Conservation (phyloP, 2,113 vertebrate species). For the Nesoenas mayeri region DNA sequence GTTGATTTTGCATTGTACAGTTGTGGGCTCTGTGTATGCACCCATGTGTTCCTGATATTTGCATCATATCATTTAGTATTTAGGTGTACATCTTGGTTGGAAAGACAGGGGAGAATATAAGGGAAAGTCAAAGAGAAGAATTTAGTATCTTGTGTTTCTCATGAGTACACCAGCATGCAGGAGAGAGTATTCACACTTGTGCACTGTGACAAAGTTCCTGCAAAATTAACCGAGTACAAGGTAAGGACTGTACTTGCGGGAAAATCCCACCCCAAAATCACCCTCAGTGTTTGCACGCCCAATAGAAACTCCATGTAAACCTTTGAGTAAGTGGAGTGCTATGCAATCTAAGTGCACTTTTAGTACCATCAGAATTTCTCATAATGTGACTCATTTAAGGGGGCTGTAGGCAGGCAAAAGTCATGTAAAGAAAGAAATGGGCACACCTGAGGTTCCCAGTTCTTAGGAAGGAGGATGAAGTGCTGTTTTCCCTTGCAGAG, state of each 20-base stretch:
- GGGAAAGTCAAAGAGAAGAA: neutral
- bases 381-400: neutral
- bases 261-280: neutral
- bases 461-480: neutral
- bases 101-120: neutral
- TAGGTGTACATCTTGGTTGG: neutral
- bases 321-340: neutral
- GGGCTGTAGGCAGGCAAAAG: neutral
- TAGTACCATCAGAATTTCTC: neutral
- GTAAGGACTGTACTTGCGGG: neutral
- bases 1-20: neutral
- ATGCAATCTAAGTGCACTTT: neutral
- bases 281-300: neutral
- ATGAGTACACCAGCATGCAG: neutral
- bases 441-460: neutral
- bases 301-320: neutral
- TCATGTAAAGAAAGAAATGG: neutral
- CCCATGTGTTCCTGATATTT: neutral
- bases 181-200: neutral
- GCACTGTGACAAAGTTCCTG: neutral
- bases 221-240: neutral
- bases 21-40: neutral
- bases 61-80: neutral
- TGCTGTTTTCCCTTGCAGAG: neutral
- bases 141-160: neutral